phyloP scores from a whole-genome alignment of 1,140 invertebrate genomes.

The Batillaria attramentaria region DNA sequence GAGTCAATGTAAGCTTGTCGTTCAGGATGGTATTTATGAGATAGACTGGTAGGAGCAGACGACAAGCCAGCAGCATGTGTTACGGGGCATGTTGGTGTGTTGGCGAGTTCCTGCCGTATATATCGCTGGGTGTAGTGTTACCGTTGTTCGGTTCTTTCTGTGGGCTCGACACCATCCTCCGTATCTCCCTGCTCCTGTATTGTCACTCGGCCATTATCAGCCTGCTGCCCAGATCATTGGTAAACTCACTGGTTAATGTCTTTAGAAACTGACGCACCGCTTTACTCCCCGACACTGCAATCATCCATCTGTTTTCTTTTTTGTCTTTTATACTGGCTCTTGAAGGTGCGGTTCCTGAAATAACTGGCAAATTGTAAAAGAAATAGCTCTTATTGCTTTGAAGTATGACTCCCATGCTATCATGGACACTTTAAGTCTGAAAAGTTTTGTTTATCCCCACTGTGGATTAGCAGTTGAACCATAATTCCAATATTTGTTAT shows the following conservation, averaged over 20 bases:
- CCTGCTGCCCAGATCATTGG: constrained; percentile 43
- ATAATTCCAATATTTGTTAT: constrained; percentile 19
- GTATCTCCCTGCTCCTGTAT: constrained; percentile 45
- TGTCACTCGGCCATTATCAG: constrained; percentile 37
- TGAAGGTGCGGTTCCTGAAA: background rate
- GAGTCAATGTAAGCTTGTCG: too few species aligned
- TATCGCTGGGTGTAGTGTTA: constrained; percentile 46
- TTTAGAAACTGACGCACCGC: background rate
- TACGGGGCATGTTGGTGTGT: constrained; percentile 39
- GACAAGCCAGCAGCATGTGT: constrained; percentile 47
- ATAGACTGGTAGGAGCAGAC: too few species aligned
- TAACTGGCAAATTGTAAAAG: background rate
- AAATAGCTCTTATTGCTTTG: background rate
- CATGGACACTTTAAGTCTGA: background rate
- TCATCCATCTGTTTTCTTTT: background rate
- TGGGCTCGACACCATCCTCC: constrained; percentile 49
- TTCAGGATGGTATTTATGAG: too few species aligned
- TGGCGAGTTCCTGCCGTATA: constrained; percentile 50
- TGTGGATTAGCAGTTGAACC: background rate
- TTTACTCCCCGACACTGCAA: background rate
- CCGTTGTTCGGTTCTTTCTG: constrained; percentile 50
- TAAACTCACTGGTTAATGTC: constrained; percentile 30
- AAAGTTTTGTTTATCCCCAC: background rate
- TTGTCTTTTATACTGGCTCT: background rate
- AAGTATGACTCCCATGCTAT: background rate